phyloP scores from a whole-genome alignment of 2,888 invertebrate species.

The Seira ritae region DNA sequence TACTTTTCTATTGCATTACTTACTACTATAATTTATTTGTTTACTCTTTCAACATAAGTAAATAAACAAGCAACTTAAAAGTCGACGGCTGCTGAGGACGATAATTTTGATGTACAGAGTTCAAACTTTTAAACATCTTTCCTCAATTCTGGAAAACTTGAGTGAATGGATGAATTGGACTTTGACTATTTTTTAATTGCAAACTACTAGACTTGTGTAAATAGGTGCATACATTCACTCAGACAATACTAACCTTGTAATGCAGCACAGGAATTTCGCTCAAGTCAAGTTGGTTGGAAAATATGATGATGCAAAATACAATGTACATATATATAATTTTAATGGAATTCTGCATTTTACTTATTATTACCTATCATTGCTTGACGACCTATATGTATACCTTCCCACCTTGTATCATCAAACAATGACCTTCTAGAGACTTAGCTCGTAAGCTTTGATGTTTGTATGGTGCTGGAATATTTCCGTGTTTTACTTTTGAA shows the following conservation, averaged over 20 bases:
- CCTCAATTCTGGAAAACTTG: no score
- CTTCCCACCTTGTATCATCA: constrained; percentile 26
- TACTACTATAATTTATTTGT: background rate
- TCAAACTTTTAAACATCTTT: background rate
- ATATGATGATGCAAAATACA: no score
- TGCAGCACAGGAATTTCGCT: background rate
- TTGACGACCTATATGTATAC: no score
- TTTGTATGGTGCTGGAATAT: constrained; percentile 57
- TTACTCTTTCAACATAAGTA: background rate
- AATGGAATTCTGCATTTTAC: no score
- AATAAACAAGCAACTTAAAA: no score
- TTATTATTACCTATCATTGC: no score
- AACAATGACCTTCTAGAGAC: constrained; percentile 60
- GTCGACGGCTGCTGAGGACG: no score
- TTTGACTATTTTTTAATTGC: no score
- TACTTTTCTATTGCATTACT: background rate
- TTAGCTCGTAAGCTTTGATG: constrained; percentile 40
- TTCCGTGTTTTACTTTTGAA: constrained; percentile 63
- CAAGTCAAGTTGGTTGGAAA: background rate
- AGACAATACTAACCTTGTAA: constrained; percentile 1
- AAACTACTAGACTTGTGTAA: no score
- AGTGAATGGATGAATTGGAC: no score
- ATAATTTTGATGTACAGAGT: no score
- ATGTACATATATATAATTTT: no score
- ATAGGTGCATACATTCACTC: background rate